These are phyloP conservation scores for Saccopteryx bilineata DNA, from an alignment of 2,113 vertebrate genomes.

Conservation along the genomic window DNA sequence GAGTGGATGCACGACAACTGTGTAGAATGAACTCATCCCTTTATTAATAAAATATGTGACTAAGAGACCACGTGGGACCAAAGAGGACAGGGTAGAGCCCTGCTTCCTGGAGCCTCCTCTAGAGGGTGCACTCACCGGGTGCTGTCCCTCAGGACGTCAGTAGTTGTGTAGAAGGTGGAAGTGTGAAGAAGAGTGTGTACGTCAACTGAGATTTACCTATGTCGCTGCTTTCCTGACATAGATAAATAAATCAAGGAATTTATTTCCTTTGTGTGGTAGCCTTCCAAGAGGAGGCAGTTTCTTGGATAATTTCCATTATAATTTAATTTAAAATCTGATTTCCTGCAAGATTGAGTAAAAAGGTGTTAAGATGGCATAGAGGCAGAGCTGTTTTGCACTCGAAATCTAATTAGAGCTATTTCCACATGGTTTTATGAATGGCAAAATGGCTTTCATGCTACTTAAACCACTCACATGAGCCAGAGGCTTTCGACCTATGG, in stretches of 20 bases:
- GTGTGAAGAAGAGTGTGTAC: background rate
- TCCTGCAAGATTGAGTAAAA: conserved; percentile 26
- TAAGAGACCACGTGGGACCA: background rate
- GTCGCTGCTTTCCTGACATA: background rate
- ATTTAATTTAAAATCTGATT: conserved; percentile 71
- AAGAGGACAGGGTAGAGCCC: background rate
- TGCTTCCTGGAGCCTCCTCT: background rate
- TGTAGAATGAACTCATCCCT: background rate
- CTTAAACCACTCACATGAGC: background rate
- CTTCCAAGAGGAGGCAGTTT: background rate
- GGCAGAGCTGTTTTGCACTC: conserved; percentile 23
- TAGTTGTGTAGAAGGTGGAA: background rate
- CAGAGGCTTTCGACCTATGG: background rate
- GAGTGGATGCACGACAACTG: background rate
- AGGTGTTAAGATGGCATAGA: background rate
- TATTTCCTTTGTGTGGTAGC: background rate
- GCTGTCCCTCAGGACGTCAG: background rate
- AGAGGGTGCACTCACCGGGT: fast-evolving
- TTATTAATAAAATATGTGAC: conserved; percentile 18
- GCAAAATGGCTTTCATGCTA: background rate
- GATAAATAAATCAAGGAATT: no score
- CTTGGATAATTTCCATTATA: conserved; percentile 19
- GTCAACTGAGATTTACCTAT: background rate
- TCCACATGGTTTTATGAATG: conserved; percentile 39
- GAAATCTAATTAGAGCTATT: conserved; percentile 47